Base-by-base conservation (phyloP, 1,140 invertebrate genomes). In the Zaprionus taronus region DNA sequence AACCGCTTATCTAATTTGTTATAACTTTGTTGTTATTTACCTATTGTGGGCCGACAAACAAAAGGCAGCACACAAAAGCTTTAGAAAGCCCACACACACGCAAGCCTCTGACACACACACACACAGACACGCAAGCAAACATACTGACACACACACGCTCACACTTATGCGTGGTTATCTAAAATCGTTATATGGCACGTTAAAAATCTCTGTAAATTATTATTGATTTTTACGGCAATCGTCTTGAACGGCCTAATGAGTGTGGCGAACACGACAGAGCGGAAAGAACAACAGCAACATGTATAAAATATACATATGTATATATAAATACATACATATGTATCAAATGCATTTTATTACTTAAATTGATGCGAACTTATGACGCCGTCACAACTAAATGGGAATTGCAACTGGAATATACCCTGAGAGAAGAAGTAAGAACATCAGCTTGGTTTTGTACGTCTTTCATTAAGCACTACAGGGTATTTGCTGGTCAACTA, bases 1-100 rank as follows among this genome's bases (percentile, higher is more conserved):
- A 79, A 85, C 77, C 64, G 82, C 82, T 85, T 85, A 85, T 85
- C 83, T 85, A 81, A 81, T 85, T 85, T 85, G 77, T 80, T 77
- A 80, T 58, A 80, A 77, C 74, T 80, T 80, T 77, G 82, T 81
- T 85, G 71, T 72, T 81, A 75, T 85, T 85, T 76, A 81, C 60
- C 75, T 78, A 62, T 72, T 83, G 80, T 85, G 61, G 78, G 55
- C 64, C 53, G 47, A 80, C 78, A 74, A 71, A 76, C 73, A 72
- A 65, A 76, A 76, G 56, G 41, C 68, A 76, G 49, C 68, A 44
- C 36, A 76, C 44, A 84, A 77, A 61, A 73, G 72, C 64, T 76
- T 72, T 64, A 77, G 56, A 83, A 62, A 77, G 66, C 72, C 74
- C 66, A 61, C 78, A 72, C 81, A 77, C 70, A 74, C 75, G 57